Conservation (phyloP, 2,888 invertebrate genomes). For the Junonia oenone region DNA sequence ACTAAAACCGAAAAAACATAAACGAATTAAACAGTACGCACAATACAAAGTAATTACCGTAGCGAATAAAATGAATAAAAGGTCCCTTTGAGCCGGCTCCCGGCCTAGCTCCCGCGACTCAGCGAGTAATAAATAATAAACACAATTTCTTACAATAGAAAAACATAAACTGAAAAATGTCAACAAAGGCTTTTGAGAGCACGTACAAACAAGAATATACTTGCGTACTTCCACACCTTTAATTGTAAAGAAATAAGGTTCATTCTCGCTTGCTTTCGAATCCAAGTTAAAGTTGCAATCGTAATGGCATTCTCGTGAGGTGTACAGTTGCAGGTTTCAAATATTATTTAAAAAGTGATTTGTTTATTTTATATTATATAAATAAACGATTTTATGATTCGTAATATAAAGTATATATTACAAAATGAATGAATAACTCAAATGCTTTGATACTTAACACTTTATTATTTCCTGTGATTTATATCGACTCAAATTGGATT, state of each 20-base stretch:
- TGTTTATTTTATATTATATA: constrained; percentile 36
- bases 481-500: no score
- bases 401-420: not conserved
- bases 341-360: constrained; percentile 52
- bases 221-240: not conserved
- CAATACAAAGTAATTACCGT: constrained; percentile 43
- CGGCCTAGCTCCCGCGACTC: constrained; percentile 18
- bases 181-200: constrained; percentile 43
- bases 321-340: constrained; percentile 35
- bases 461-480: no score
- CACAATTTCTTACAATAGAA: constrained; percentile 52
- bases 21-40: constrained; percentile 40
- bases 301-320: constrained; percentile 18
- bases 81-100: constrained; percentile 22
- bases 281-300: not conserved
- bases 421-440: not conserved
- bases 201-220: constrained; percentile 24
- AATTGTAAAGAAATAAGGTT: not conserved
- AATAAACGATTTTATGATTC: not conserved
- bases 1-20: constrained; percentile 25
- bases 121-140: constrained; percentile 39
- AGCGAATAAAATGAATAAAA: constrained; percentile 36
- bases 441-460: not conserved
- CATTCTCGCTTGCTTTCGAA: not conserved
- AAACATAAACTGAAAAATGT: constrained; percentile 56